A percentile compares a stretch with the other conserved stretches of the same genome.
Conservation (phyloP, 1,140 invertebrate species). For the Tetranychus urticae region DNA sequence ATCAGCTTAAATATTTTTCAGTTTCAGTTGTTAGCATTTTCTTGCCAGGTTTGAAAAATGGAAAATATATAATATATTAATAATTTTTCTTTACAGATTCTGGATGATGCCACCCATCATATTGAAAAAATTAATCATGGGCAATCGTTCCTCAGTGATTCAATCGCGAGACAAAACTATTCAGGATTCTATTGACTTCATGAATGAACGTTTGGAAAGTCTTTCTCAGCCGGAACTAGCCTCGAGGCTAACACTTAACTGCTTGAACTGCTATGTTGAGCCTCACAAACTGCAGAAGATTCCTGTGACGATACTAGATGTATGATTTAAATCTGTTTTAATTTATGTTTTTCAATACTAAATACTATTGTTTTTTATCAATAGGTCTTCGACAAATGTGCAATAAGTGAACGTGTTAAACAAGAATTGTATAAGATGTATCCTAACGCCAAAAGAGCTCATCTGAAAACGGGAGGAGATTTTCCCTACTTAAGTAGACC, state of each 20-base stretch:
- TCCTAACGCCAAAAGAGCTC: conserved; percentile 59
- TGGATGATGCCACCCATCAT: conserved; percentile 65
- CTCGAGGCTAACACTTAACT: conserved; percentile 64
- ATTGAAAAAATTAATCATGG: conserved; percentile 70
- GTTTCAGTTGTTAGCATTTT: neutral
- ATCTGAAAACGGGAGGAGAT: conserved; percentile 67
- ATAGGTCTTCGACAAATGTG: conserved; percentile 60
- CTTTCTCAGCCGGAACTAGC: conserved; percentile 57
- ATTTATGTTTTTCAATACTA: neutral
- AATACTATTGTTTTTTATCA: neutral
- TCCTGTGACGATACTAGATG: conserved; percentile 59
- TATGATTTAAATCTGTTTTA: conserved; percentile 14
- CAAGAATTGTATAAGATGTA: conserved; percentile 70
- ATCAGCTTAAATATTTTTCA: too few species aligned
- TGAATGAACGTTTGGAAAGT: conserved; percentile 66
- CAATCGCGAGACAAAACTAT: conserved; percentile 36
- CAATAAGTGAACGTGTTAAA: conserved; percentile 38
- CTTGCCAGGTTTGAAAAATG: neutral
- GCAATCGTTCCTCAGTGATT: conserved; percentile 39
- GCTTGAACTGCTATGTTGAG: conserved; percentile 50
- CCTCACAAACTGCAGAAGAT: conserved; percentile 41
- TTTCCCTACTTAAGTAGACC: conserved; percentile 71
- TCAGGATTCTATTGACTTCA: conserved; percentile 64
- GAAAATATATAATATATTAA: neutral
- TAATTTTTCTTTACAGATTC: conserved; percentile 31